These are phyloP conservation scores for Miichthys miiuy DNA, from an alignment of 2,797 vertebrate species.

Conservation along the genomic window DNA sequence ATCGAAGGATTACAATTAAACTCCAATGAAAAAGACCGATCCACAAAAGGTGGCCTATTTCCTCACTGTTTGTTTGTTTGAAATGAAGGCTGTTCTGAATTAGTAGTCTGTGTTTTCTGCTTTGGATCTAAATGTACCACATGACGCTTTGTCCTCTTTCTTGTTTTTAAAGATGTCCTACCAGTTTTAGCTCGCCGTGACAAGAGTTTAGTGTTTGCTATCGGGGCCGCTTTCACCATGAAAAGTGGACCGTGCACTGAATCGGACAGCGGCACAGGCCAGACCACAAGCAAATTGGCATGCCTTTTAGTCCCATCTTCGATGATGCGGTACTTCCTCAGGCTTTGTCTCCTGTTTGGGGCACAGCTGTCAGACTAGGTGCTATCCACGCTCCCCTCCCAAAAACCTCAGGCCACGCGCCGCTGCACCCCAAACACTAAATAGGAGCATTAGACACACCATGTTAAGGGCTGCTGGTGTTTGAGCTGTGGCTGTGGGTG, in stretches of 20 bases:
- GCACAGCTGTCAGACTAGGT: slow-evolving; percentile 89
- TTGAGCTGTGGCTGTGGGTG: slow-evolving; percentile 82
- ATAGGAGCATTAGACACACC: slow-evolving; percentile 90
- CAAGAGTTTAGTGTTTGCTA: slow-evolving; percentile 21
- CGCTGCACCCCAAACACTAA: slow-evolving; percentile 87
- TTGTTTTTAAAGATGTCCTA: slow-evolving; percentile 27
- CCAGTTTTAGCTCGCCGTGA: not conserved
- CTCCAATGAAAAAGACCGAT: slow-evolving; percentile 64
- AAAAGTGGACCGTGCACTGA: slow-evolving; percentile 53
- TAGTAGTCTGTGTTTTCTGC: slow-evolving; percentile 49
- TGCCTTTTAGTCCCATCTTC: slow-evolving; percentile 82
- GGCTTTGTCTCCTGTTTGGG: slow-evolving; percentile 86
- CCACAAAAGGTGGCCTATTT: slow-evolving; percentile 68
- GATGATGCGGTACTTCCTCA: slow-evolving; percentile 86
- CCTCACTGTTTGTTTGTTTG: slow-evolving; percentile 52
- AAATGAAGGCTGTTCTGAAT: slow-evolving; percentile 61
- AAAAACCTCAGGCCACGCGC: slow-evolving; percentile 84
- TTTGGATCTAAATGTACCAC: slow-evolving; percentile 64
- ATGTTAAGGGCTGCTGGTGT: slow-evolving; percentile 87
- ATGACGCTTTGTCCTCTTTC: slow-evolving; percentile 24
- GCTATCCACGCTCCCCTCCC: slow-evolving; percentile 82
- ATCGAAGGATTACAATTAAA: slow-evolving; percentile 81
- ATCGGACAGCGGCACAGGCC: slow-evolving; percentile 61
- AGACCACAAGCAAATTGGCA: slow-evolving; percentile 76
- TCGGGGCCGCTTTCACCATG: slow-evolving; percentile 49